phyloP scores from a whole-genome alignment of 2,888 invertebrate species.

The Bombylius major region DNA sequence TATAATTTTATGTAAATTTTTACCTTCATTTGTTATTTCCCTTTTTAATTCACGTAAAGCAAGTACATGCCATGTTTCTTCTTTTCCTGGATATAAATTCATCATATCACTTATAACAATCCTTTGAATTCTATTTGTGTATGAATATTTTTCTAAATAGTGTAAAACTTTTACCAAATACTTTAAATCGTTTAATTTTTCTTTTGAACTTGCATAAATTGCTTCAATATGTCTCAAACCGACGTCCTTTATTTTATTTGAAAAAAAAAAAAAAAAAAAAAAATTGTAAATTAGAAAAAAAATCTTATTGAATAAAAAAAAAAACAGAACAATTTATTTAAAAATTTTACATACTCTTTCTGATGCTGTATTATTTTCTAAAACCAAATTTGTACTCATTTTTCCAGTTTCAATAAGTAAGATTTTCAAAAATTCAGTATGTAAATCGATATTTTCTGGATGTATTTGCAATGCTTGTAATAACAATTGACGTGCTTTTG shows the following conservation, averaged over 20 bases:
- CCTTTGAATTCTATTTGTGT: constrained; percentile 45
- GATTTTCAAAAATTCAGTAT: constrained; percentile 53
- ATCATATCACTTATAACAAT: constrained; percentile 41
- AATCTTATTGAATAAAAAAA: no score
- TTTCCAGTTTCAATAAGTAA: constrained; percentile 23
- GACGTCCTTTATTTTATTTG: constrained; percentile 2
- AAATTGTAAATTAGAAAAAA: not conserved
- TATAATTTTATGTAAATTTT: no score
- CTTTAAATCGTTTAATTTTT: constrained; percentile 42
- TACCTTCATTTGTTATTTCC: no score
- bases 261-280: not conserved
- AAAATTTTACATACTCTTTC: constrained; percentile 10
- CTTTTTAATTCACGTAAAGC: constrained; percentile 43
- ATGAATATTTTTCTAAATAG: constrained; percentile 43
- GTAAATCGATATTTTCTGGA: constrained; percentile 52
- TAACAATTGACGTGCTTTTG: constrained; percentile 56
- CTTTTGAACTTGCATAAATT: constrained; percentile 48
- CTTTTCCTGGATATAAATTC: constrained; percentile 39
- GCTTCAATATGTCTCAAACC: constrained; percentile 44
- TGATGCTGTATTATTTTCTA: constrained; percentile 32
- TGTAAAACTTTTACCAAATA: constrained; percentile 50
- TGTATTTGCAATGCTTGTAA: constrained; percentile 66
- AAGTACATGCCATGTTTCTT: constrained; percentile 46
- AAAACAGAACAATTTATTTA: no score
- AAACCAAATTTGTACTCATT: constrained; percentile 29